Conservation (phyloP, 2,888 invertebrate species). For the Drosophila infuscata region DNA sequence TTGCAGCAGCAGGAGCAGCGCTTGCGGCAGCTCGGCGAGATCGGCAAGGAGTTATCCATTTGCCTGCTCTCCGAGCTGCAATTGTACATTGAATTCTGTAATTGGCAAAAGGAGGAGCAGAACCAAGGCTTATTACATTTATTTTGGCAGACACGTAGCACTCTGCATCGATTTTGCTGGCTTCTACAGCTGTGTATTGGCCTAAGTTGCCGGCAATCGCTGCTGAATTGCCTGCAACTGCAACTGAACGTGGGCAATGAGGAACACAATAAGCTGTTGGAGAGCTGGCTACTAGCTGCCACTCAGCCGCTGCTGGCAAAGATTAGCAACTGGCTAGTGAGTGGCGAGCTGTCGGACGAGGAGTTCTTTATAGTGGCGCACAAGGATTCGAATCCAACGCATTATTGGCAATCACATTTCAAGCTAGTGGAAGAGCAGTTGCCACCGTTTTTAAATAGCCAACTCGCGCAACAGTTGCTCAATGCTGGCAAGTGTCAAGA, state of each 20-base stretch:
- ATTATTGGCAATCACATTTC: constrained; percentile 46
- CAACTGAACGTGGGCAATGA: constrained; percentile 17
- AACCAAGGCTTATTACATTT: constrained; percentile 20
- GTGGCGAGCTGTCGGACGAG: constrained; percentile 20
- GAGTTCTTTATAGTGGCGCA: constrained; percentile 35
- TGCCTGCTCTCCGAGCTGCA: constrained; percentile 29
- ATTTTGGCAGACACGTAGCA: constrained; percentile 13
- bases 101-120: not conserved
- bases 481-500: constrained; percentile 30
- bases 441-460: constrained; percentile 33
- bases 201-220: not conserved
- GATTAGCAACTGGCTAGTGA: constrained; percentile 38
- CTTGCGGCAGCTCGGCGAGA: constrained; percentile 24
- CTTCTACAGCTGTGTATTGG: constrained; percentile 19
- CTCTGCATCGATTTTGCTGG: constrained; percentile 33
- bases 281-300: constrained; percentile 33
- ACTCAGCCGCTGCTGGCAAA: constrained; percentile 22
- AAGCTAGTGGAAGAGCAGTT: constrained; percentile 16
- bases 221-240: constrained; percentile 30
- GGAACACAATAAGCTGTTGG: constrained; percentile 11
- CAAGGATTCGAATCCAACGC: not conserved
- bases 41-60: constrained; percentile 24
- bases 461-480: constrained; percentile 26
- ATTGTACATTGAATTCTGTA: constrained; percentile 14
- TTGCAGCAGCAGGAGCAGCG: constrained; percentile 19